A percentile compares a stretch with the other conserved stretches of the same genome.
Conservation (phyloP, 2,113 vertebrate species). For the Egretta garzetta region DNA sequence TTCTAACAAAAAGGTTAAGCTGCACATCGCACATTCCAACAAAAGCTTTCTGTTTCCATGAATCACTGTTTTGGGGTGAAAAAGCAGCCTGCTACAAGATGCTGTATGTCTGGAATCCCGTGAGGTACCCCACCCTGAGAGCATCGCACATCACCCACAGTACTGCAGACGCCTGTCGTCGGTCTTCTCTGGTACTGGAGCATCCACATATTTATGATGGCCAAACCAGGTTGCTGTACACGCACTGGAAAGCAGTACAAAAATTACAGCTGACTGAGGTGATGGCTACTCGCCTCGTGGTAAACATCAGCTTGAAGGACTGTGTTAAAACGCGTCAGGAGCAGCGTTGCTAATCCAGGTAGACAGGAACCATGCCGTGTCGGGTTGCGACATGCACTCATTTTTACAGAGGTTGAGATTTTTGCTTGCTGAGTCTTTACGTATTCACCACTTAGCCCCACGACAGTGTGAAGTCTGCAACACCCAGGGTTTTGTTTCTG, state of each 20-base stretch:
- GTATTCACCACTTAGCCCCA: not conserved
- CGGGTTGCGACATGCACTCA: not conserved
- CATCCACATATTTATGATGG: rapidly evolving
- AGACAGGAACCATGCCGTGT: no score
- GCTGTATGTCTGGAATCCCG: not conserved
- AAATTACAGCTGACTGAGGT: not conserved
- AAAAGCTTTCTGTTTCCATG: not conserved
- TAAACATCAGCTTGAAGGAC: not conserved
- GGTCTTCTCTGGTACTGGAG: not conserved
- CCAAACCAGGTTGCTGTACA: rapidly evolving
- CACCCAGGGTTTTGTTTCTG: not conserved
- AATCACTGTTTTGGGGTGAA: rapidly evolving
- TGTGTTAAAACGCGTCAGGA: not conserved
- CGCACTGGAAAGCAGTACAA: not conserved
- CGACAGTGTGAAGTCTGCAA: not conserved
- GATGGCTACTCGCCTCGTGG: not conserved
- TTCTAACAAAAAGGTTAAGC: not conserved
- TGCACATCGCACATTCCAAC: rapidly evolving
- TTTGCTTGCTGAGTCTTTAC: not conserved
- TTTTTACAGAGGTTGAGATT: not conserved
- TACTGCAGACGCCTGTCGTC: rapidly evolving
- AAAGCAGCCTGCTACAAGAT: not conserved
- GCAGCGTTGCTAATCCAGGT: not conserved
- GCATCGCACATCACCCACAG: no score
- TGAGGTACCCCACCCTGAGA: rapidly evolving